These are phyloP conservation scores for Nyctibius grandis DNA, from an alignment of 2,797 vertebrate species.

Conservation along the genomic window DNA sequence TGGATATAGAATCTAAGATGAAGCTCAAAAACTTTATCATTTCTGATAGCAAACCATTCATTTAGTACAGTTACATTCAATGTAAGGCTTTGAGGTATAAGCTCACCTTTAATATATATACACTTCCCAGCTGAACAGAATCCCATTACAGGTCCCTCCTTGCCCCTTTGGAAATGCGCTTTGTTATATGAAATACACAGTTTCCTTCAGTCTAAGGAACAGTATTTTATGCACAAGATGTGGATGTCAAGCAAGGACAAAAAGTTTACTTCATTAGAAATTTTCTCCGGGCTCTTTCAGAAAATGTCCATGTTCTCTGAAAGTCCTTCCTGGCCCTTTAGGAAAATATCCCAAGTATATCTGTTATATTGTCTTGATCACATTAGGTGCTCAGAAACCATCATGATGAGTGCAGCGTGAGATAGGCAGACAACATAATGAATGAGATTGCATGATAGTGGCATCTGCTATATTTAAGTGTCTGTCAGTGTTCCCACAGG, in stretches of 20 bases:
- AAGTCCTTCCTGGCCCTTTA: neutral
- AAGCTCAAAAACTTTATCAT: constrained; percentile 41
- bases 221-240: neutral
- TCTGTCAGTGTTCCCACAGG: neutral
- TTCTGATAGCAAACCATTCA: constrained; percentile 43
- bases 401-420: neutral
- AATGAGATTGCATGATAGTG: neutral
- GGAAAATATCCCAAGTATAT: neutral
- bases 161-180: neutral
- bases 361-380: neutral
- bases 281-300: neutral
- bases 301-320: neutral
- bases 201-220: neutral
- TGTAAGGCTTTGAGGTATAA: neutral
- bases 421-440: neutral
- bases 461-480: neutral
- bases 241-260: neutral
- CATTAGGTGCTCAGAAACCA: neutral
- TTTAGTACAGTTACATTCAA: constrained; percentile 17
- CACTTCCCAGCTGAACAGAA: neutral
- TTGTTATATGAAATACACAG: neutral
- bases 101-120: constrained; percentile 13
- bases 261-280: neutral
- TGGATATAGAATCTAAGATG: constrained; percentile 41
- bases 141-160: neutral